These are phyloP conservation scores for Mechanitis mazaeus DNA, from an alignment of 2,888 invertebrate species.

Conservation along the genomic window DNA sequence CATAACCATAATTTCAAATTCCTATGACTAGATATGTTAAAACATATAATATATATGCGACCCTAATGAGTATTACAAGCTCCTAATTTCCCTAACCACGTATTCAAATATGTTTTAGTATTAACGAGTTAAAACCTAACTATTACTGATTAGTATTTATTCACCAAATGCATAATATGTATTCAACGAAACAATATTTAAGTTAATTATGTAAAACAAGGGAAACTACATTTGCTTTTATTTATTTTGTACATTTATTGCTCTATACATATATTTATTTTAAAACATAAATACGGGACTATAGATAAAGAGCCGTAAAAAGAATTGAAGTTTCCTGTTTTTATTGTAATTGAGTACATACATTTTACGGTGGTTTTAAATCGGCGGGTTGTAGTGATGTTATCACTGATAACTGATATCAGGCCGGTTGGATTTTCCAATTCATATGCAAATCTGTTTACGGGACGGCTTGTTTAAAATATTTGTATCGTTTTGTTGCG, in stretches of 20 bases:
- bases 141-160: conserved; percentile 12
- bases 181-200: not conserved
- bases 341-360: conserved; percentile 2
- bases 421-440: not conserved
- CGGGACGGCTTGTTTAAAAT: conserved; percentile 2
- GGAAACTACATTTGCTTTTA: not conserved
- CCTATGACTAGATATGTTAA: not conserved
- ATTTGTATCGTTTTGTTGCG: conserved; percentile 2
- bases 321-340: not conserved
- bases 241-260: not conserved
- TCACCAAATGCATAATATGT: conserved; percentile 7
- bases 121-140: conserved; percentile 13
- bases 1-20: not conserved
- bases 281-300: too few relatives aligned
- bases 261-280: too few relatives aligned
- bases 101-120: conserved; percentile 19
- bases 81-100: conserved; percentile 20
- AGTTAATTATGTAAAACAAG: not conserved
- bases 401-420: conserved; percentile 6
- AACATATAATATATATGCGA: conserved; percentile 7
- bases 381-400: not conserved
- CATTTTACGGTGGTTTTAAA: not conserved
- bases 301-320: not conserved
- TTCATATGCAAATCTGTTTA: conserved; percentile 6
- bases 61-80: conserved; percentile 21